Evolutionary conservation across 2,113 vertebrate species (phyloP).

Genomic region (Megaceryle maxima): DNA sequence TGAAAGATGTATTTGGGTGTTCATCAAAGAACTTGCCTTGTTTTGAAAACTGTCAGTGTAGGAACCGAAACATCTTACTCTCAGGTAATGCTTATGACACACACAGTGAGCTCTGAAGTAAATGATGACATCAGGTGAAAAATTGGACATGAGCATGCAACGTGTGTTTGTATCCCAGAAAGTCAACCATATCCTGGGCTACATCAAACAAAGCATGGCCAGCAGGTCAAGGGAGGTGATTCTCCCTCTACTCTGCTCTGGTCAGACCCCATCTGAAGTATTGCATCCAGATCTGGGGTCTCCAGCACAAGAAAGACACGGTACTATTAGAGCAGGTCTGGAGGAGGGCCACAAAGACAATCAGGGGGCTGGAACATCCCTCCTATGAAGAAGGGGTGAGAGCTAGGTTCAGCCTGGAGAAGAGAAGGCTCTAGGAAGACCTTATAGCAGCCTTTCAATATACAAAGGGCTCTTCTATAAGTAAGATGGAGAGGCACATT

Average conservation of each 20-base stretch:
- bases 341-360: not conserved
- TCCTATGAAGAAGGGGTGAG: not conserved
- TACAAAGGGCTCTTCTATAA: not conserved
- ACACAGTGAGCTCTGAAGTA: not conserved
- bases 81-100: not conserved
- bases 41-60: not conserved
- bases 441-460: not conserved
- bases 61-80: not conserved
- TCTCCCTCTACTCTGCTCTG: not conserved
- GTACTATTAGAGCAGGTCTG: not conserved
- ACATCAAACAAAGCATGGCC: not conserved
- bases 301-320: not conserved
- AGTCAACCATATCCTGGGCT: not conserved
- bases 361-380: not conserved
- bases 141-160: not conserved
- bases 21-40: not conserved
- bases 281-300: not conserved
- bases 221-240: not conserved
- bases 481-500: not conserved
- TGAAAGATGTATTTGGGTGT: not conserved
- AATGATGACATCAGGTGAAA: not conserved
- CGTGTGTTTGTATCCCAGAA: not conserved
- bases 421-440: not conserved
- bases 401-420: not conserved
- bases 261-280: not conserved